Conservation (phyloP, 2,113 vertebrate genomes). For the Phyllostomus discolor region DNA sequence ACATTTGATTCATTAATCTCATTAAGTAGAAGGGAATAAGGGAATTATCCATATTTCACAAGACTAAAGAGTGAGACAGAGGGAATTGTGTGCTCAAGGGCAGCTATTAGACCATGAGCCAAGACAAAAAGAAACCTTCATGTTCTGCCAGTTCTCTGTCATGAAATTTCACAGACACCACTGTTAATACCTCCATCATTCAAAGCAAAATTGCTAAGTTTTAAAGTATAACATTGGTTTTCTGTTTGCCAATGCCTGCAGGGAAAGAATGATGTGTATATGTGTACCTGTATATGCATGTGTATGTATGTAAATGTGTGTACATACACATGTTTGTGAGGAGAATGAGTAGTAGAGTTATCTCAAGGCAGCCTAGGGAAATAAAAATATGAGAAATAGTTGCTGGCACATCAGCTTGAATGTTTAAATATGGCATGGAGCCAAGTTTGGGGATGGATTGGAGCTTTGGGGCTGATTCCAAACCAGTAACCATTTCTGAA, state of each 20-base stretch:
- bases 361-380: neutral
- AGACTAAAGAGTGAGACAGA: neutral
- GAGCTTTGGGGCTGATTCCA: neutral
- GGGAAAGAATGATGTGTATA: neutral
- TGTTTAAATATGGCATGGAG: neutral
- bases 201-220: neutral
- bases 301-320: neutral
- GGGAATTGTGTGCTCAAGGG: neutral
- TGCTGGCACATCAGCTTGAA: neutral
- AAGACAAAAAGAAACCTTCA: neutral
- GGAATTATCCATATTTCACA: constrained; percentile 33
- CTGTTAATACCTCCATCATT: neutral
- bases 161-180: neutral
- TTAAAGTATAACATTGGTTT: neutral
- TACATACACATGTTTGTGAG: neutral
- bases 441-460: neutral
- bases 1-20: neutral
- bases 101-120: neutral
- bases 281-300: neutral
- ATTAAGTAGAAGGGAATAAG: neutral
- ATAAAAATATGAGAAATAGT: neutral
- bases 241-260: neutral
- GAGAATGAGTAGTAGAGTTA: neutral
- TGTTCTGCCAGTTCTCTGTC: neutral
- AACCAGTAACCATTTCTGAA: neutral